Evolutionary conservation across 2,797 vertebrate genomes (phyloP), one percentile per base, ranked within the genome.

Genomic region (Xiphophorus birchmanni): DNA sequence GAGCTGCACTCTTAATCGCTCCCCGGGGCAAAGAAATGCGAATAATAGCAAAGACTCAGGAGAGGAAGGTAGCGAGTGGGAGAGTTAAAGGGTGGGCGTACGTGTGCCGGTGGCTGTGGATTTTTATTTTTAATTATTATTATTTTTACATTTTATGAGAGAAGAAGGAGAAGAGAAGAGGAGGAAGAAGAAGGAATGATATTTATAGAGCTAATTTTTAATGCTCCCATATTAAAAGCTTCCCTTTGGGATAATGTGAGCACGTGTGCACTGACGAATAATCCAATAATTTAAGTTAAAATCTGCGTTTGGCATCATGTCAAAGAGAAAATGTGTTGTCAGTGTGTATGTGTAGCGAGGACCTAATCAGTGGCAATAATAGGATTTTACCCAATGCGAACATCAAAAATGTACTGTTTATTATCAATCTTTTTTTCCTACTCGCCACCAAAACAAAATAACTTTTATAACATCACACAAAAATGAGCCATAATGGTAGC

Each of bases 171-270:
- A 52, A 80, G 60, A 42, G 78, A 32, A 23, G 76, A 82, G 77
- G 74, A 75, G 48, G 73, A 80, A 77, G 52, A 45, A 76, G 82
- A 0, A 63, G 50, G 74, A 79, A 74, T 86, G 84, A 87, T 93
- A 93, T 92, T 93, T 93, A 88, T 63, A 85, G 90, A 88, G 82
- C 82, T 90, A 84, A 90, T 88, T 93, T 88, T 82, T 87, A 85
- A 87, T 88, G 89, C 80, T 79, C 82, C 84, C 79, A 84, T 71
- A 84, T 88, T 88, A 89, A 90, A 74, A 90, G 84, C 78, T 90
- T 65, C 91, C 89, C 88, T 81, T 76, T 86, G 91, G 92, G 88
- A 2, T 29, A 78, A 76, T 84, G 87, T 90, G 91, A 89, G 85
- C 78, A 90, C 90, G 89, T 83, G 84, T 92, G 87, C 91, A 79